Evolutionary conservation across 2,888 invertebrate genomes (phyloP).

Genomic region (Psococerastis gibbosa): DNA sequence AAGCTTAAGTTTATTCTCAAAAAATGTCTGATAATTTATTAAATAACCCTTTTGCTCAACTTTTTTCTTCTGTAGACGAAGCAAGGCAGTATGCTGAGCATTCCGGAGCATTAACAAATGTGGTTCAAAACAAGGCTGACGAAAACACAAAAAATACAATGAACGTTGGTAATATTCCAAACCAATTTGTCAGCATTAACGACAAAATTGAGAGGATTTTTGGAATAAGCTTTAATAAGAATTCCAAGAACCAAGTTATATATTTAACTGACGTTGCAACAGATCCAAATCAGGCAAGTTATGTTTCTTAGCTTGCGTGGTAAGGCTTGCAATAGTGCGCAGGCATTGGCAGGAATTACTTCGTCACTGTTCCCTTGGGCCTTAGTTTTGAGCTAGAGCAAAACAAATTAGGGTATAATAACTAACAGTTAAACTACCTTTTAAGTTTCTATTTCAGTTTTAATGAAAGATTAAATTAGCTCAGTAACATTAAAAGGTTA

Average conservation of each 20-base stretch:
- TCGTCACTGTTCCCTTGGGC: too few species aligned
- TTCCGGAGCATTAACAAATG: slow-evolving; percentile 14
- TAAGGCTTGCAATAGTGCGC: too few species aligned
- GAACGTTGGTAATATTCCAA: neutral
- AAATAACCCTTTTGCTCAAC: slow-evolving; percentile 27
- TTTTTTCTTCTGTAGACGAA: slow-evolving; percentile 24
- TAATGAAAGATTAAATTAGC: too few species aligned
- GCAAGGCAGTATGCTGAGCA: slow-evolving; percentile 20
- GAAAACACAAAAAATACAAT: neutral
- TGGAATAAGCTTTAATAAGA: slow-evolving; percentile 43
- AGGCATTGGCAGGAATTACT: too few species aligned
- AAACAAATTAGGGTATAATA: too few species aligned
- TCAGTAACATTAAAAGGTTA: too few species aligned
- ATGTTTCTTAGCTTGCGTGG: too few species aligned
- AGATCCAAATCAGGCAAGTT: slow-evolving; percentile 30
- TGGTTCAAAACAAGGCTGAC: slow-evolving; percentile 7
- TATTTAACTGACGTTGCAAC: slow-evolving; percentile 43
- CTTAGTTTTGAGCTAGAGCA: too few species aligned
- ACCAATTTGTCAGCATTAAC: slow-evolving; percentile 25
- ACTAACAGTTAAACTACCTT: too few species aligned
- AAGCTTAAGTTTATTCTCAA: neutral
- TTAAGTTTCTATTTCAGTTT: too few species aligned
- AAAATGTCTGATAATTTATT: slow-evolving; percentile 24
- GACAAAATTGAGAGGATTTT: slow-evolving; percentile 49
- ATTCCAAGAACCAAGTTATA: slow-evolving; percentile 33